Conservation (phyloP, 2,113 vertebrate genomes). For the Chlorodrepanis virens region DNA sequence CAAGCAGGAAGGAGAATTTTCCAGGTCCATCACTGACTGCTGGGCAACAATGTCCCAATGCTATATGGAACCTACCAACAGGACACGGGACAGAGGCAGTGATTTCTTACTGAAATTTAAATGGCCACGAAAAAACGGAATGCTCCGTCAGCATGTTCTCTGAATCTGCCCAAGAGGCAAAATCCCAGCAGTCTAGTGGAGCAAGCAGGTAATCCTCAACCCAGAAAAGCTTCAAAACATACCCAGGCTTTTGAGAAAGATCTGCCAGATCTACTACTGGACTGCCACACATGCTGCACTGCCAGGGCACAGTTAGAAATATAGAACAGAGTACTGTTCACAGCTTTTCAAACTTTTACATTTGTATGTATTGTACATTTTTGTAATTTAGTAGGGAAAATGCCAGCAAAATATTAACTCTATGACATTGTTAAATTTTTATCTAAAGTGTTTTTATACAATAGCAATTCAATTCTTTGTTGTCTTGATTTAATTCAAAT, state of each 20-base stretch:
- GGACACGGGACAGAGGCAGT: not conserved
- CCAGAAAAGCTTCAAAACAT: not conserved
- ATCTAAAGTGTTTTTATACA: not conserved
- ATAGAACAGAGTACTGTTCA: not conserved
- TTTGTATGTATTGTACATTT: not conserved
- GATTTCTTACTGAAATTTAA: not conserved
- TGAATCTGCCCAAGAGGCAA: not conserved
- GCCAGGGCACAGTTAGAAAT: not conserved
- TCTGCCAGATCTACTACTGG: not conserved
- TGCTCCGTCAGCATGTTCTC: not conserved
- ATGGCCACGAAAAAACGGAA: not conserved
- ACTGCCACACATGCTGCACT: not conserved
- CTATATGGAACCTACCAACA: not conserved
- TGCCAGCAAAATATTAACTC: not conserved
- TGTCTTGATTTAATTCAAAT: not conserved
- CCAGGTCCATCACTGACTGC: not conserved
- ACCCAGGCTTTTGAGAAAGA: not conserved
- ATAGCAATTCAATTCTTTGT: not conserved
- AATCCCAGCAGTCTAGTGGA: not conserved
- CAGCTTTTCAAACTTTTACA: not conserved
- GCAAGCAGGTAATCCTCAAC: not conserved
- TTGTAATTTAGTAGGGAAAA: not conserved
- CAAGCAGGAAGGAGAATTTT: not conserved
- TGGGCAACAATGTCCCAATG: accelerated
- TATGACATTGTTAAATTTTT: not conserved